These are phyloP conservation scores for Drosophila limbata DNA, from an alignment of 2,888 invertebrate species.

Conservation along the genomic window DNA sequence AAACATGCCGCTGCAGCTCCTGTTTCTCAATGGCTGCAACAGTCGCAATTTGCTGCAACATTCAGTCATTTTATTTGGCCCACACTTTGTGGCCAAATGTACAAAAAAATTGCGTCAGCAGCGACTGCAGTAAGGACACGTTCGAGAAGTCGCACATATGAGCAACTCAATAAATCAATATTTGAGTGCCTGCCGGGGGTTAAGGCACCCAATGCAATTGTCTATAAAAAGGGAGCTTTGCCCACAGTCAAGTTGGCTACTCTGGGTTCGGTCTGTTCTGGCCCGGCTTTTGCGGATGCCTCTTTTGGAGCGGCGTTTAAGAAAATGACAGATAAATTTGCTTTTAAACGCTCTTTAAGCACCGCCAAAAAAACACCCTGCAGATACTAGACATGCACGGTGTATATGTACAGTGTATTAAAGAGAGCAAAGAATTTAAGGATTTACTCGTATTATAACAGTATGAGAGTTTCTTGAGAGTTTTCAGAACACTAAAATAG, in stretches of 20 bases:
- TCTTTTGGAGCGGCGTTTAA: slow-evolving; percentile 53
- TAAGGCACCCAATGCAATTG: slow-evolving; percentile 63
- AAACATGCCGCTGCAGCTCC: slow-evolving; percentile 29
- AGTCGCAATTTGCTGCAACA: slow-evolving; percentile 19
- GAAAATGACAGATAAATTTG: slow-evolving; percentile 75
- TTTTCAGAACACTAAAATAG: neutral
- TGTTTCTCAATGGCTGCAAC: slow-evolving; percentile 8
- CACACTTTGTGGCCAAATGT: slow-evolving; percentile 37
- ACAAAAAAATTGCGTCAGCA: slow-evolving; percentile 23
- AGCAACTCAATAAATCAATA: slow-evolving; percentile 77
- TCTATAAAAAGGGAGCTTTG: slow-evolving; percentile 41
- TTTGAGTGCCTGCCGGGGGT: slow-evolving; percentile 47
- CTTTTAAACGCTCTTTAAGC: slow-evolving; percentile 57
- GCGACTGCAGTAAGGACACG: slow-evolving; percentile 35
- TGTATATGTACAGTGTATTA: neutral
- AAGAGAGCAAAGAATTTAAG: too few species aligned
- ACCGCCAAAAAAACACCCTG: slow-evolving; percentile 14
- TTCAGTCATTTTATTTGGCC: slow-evolving; percentile 48
- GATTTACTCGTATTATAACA: too few species aligned
- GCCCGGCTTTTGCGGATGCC: slow-evolving; percentile 17
- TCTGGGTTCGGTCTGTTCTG: slow-evolving; percentile 12
- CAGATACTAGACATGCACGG: neutral
- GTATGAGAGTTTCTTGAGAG: neutral
- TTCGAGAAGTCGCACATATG: slow-evolving; percentile 46
- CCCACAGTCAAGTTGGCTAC: slow-evolving; percentile 19